Conservation (phyloP, 1,140 invertebrate genomes). For the Plodia interpunctella region DNA sequence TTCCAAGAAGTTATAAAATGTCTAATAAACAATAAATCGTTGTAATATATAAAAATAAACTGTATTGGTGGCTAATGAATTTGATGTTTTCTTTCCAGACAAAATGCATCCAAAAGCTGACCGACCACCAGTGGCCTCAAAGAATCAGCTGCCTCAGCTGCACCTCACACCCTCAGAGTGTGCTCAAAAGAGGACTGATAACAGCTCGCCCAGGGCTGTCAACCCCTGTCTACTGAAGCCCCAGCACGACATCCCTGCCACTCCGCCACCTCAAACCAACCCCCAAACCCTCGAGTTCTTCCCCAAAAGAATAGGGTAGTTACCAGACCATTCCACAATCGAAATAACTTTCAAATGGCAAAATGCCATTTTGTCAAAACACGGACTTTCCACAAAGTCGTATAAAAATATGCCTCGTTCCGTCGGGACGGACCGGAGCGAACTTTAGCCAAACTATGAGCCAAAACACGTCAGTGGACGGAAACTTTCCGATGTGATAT, state of each 20-base stretch:
- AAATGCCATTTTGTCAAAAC: slow-evolving; percentile 54
- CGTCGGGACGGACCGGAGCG: slow-evolving; percentile 27
- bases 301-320: slow-evolving; percentile 61
- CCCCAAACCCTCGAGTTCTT: slow-evolving; percentile 50
- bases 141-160: slow-evolving; percentile 43
- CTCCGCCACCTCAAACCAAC: slow-evolving; percentile 54
- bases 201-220: slow-evolving; percentile 27
- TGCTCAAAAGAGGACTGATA: slow-evolving; percentile 42
- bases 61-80: neutral
- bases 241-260: slow-evolving; percentile 60
- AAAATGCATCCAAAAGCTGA: slow-evolving; percentile 64
- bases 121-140: slow-evolving; percentile 46
- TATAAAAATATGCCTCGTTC: slow-evolving; percentile 57
- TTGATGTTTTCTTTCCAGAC: slow-evolving; percentile 36
- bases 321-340: slow-evolving; percentile 32
- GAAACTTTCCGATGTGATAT: neutral
- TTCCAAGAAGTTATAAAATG: too few species aligned
- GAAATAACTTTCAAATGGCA: slow-evolving; percentile 58
- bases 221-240: slow-evolving; percentile 59
- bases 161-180: slow-evolving; percentile 52
- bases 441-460: slow-evolving; percentile 20
- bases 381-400: slow-evolving; percentile 48
- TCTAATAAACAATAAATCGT: too few species aligned
- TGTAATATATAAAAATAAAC: too few species aligned
- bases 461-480: slow-evolving; percentile 25